Percentiles rank a stretch among this genome's conserved stretches.
phyloP scores from a whole-genome alignment of 2,113 vertebrate species.

The Polypterus senegalus region DNA sequence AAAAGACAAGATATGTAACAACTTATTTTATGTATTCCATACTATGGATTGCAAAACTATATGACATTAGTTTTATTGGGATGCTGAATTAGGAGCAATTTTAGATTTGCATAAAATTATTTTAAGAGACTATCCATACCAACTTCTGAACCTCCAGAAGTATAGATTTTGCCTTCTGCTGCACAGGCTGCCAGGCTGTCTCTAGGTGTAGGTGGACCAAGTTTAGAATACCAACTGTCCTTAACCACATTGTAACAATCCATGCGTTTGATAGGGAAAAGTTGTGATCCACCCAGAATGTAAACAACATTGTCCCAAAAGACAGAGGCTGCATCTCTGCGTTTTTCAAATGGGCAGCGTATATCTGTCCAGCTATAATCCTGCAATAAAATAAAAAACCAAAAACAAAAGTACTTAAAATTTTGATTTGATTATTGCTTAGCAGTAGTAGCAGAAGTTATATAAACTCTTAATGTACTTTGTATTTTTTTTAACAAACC shows the following conservation, averaged over 20 bases:
- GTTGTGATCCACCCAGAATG: slow-evolving; percentile 93
- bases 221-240: slow-evolving; percentile 97
- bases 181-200: slow-evolving; percentile 93
- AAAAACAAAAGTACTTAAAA: no score
- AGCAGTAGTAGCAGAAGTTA: no score
- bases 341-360: slow-evolving; percentile 93
- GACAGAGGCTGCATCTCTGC: slow-evolving; percentile 81
- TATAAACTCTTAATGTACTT: no score
- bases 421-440: no score
- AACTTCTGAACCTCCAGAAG: slow-evolving; percentile 92
- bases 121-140: slow-evolving; percentile 51
- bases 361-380: slow-evolving; percentile 95
- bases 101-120: not conserved
- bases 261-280: slow-evolving; percentile 96
- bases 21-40: no score
- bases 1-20: no score
- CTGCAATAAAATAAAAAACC: slow-evolving; percentile 36
- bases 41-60: no score
- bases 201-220: slow-evolving; percentile 83
- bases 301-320: slow-evolving; percentile 98
- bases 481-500: no score
- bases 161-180: slow-evolving; percentile 91
- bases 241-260: slow-evolving; percentile 97
- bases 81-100: no score
- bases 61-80: no score